Evolutionary conservation across 2,888 invertebrate genomes (phyloP), one percentile per base, ranked within the genome.

Genomic region (Agrotis clavis): DNA sequence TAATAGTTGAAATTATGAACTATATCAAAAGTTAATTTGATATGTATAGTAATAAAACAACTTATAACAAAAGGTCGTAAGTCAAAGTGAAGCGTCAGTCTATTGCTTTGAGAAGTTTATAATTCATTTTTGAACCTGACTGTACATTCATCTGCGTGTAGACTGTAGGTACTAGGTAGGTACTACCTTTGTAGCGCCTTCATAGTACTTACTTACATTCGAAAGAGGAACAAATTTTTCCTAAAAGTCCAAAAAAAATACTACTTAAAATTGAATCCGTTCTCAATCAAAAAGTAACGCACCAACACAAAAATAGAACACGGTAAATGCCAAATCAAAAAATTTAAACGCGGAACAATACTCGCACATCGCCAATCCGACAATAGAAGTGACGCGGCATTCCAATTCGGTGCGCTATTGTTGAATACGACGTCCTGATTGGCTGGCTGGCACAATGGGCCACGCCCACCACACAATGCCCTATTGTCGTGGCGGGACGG

Each of bases 381-480:
- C 96, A 95, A 96, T 96, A 95, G 95, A 93, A 84, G 78, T 89
- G 88, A 90, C 89, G 90, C 88, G 84, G 92, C 92, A 92, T 94
- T 94, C 93, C 95, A 94, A 94, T 95, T 95, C 95, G 95, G 94
- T 92, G 92, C 90, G 94, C 95, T 96, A 96, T 96, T 96, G 96
- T 96, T 95, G 92, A 92, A 90, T 84, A 84, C 87, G 56, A 88
- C 87, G 87, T 87, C 85, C 88, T 89, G 91, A 95, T 96, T 96
- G 96, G 96, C 85, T 84, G 92, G 86, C 86, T 87, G 90, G 89
- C 87, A 95, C 96, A 96, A 96, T 96, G 95, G 94, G 91, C 90
- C 92, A 94, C 96, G 96, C 96, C 96, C 90, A 91, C 93, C 83
- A 89, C 92, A 95, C 96, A 96, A 95, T 95, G 86, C 93, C 94